A percentile compares a stretch with the other conserved stretches of the same genome.
These are phyloP conservation scores for Glareola pratincola DNA, from an alignment of 2,113 vertebrate species.

Conservation along the genomic window DNA sequence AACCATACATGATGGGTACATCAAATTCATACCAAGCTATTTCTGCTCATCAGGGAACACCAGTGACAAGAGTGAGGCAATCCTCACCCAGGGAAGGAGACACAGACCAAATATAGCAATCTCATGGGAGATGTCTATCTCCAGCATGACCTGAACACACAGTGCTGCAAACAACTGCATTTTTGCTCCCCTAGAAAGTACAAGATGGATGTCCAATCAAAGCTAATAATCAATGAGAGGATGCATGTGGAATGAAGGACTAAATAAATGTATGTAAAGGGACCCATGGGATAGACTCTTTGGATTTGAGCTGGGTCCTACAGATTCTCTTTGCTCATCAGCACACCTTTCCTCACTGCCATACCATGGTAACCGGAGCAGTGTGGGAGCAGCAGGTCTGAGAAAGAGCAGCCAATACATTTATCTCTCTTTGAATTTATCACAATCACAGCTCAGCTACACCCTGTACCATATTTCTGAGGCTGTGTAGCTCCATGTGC, in stretches of 20 bases:
- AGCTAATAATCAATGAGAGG: neutral
- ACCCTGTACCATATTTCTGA: neutral
- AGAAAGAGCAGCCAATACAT: neutral
- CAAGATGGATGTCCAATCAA: neutral
- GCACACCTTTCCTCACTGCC: neutral
- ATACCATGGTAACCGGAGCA: neutral
- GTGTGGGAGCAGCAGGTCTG: neutral
- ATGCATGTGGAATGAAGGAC: neutral
- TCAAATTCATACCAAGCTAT: neutral
- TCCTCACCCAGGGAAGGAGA: neutral
- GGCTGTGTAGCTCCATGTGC: rapidly evolving
- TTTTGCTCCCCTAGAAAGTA: neutral
- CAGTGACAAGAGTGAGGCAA: neutral
- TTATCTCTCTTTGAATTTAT: neutral
- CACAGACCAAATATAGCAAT: neutral
- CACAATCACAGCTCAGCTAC: neutral
- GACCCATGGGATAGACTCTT: neutral
- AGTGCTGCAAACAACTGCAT: neutral
- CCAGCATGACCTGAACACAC: neutral
- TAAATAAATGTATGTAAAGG: neutral
- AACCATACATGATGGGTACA: neutral
- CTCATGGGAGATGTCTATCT: neutral
- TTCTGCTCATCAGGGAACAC: neutral
- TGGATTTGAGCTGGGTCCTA: neutral
- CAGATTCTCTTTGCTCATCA: neutral